A percentile compares a stretch with the other conserved stretches of the same genome.
Conservation (phyloP, 2,113 vertebrate species). For the Proteles cristata region DNA sequence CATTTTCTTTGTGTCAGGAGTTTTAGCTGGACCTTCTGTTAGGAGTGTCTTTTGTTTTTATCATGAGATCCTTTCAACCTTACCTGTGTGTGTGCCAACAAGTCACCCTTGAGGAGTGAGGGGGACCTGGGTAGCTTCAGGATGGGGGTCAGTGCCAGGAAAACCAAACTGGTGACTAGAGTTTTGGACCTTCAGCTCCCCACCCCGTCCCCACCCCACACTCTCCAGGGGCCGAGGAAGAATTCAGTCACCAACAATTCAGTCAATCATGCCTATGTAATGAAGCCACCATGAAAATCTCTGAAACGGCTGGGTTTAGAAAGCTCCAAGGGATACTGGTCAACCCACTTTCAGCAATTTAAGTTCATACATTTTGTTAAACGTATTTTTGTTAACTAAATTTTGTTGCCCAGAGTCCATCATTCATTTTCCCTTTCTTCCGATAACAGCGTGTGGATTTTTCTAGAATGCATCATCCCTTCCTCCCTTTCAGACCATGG, state of each 20-base stretch:
- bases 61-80: not conserved
- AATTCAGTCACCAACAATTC: not conserved
- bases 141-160: not conserved
- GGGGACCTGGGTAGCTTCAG: not conserved
- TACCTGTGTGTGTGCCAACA: not conserved
- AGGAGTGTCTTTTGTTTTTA: not conserved
- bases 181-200: not conserved
- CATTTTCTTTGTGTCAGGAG: constrained; percentile 11
- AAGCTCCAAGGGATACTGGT: not conserved
- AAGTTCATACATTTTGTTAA: not conserved
- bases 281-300: not conserved
- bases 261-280: not conserved
- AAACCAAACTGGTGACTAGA: not conserved
- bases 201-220: fast-evolving
- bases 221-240: not conserved
- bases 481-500: not conserved
- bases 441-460: not conserved
- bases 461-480: not conserved
- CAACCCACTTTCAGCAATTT: not conserved
- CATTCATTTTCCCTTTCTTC: not conserved
- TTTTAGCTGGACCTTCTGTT: not conserved
- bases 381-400: not conserved
- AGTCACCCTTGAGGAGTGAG: not conserved
- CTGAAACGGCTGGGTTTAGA: not conserved
- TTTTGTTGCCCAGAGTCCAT: not conserved